Evolutionary conservation across 1,140 invertebrate species (phyloP).

Genomic region (Pseudomyrmex dendroicus): DNA sequence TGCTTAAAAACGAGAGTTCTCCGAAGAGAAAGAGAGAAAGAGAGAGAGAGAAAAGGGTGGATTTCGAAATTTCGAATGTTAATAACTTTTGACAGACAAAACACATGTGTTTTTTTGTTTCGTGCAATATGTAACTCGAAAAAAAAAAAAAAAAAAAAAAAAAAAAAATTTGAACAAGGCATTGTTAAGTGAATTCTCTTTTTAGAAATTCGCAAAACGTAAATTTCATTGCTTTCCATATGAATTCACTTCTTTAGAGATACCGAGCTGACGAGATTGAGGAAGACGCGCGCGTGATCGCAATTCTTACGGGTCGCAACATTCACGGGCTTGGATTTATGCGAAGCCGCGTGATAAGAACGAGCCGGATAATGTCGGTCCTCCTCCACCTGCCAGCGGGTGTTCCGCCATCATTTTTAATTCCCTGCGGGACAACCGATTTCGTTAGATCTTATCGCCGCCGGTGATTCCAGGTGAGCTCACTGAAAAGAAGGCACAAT

Average conservation of each 20-base stretch:
- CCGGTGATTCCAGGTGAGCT: constrained; percentile 56
- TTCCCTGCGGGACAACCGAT: constrained; percentile 66
- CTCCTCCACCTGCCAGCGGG: constrained; percentile 71
- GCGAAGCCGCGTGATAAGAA: constrained; percentile 69
- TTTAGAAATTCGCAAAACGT: neutral
- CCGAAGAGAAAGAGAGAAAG: no score
- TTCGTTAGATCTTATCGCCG: constrained; percentile 73
- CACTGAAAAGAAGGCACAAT: constrained; percentile 66
- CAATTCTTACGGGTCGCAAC: constrained; percentile 22
- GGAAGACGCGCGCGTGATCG: constrained; percentile 50
- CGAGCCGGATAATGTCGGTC: constrained; percentile 70
- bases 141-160: neutral
- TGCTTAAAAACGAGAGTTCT: neutral
- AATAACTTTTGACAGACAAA: neutral
- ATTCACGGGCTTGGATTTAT: constrained; percentile 70
- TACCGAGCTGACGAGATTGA: neutral
- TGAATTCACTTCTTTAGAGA: neutral
- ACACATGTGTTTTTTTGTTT: neutral
- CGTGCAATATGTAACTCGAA: no score
- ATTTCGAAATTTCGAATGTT: neutral
- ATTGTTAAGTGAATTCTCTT: neutral
- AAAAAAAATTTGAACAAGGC: neutral
- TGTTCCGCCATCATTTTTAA: constrained; percentile 69
- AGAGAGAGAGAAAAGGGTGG: neutral
- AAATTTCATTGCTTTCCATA: neutral